phyloP scores from a whole-genome alignment of 2,888 invertebrate species.

The Caenorhabditis sp. region DNA sequence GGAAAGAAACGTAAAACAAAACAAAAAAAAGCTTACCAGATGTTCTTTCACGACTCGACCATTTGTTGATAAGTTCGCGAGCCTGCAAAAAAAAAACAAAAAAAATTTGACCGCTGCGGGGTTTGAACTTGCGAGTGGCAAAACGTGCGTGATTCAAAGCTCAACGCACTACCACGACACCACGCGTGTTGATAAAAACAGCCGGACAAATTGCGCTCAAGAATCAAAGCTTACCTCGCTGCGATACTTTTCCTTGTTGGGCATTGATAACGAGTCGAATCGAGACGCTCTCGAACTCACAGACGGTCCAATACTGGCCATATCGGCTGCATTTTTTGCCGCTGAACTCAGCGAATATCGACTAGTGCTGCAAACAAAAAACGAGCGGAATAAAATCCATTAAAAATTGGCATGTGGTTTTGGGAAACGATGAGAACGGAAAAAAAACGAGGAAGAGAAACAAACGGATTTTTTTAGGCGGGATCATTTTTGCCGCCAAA shows the following conservation, averaged over 20 bases:
- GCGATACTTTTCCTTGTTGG: slow-evolving; percentile 51
- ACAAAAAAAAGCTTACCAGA: not conserved
- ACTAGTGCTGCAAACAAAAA: too few species aligned
- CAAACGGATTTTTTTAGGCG: not conserved
- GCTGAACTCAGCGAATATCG: slow-evolving; percentile 22
- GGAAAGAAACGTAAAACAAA: slow-evolving; percentile 6
- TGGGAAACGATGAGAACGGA: not conserved
- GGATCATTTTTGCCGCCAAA: too few species aligned
- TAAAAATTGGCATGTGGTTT: too few species aligned
- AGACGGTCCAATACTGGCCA: slow-evolving; percentile 54
- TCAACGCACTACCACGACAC: too few species aligned
- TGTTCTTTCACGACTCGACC: slow-evolving; percentile 49
- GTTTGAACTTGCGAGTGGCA: too few species aligned
- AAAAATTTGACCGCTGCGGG: not conserved
- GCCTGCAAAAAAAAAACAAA: not conserved
- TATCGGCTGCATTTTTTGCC: slow-evolving; percentile 46
- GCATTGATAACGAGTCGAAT: slow-evolving; percentile 48
- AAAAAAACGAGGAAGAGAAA: not conserved
- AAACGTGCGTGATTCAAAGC: too few species aligned
- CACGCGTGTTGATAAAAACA: too few species aligned
- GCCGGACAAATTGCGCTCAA: too few species aligned
- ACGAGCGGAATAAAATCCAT: not conserved
- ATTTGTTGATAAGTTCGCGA: slow-evolving; percentile 55
- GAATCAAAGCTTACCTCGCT: slow-evolving; percentile 30
- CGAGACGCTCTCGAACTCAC: slow-evolving; percentile 54